Conservation (phyloP, 2,888 invertebrate species). For the Cheilosia vernalis region DNA sequence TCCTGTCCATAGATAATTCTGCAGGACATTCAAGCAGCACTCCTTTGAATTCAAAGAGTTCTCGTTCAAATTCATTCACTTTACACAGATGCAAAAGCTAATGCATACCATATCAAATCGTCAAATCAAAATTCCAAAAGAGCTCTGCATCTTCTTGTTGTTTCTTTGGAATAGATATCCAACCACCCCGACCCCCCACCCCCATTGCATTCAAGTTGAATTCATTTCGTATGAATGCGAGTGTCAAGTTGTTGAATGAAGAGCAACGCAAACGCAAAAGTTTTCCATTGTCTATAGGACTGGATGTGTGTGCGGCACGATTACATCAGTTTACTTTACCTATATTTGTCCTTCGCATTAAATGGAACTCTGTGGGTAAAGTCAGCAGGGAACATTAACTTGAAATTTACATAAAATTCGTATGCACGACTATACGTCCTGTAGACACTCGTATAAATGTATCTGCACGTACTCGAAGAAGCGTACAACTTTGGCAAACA, state of each 20-base stretch:
- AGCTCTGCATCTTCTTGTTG: background rate
- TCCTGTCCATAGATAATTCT: background rate
- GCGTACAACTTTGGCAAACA: conserved; percentile 42
- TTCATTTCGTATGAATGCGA: conserved; percentile 55
- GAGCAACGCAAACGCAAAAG: conserved; percentile 47
- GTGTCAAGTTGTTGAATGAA: conserved; percentile 59
- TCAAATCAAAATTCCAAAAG: conserved; percentile 45
- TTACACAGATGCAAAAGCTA: conserved; percentile 25
- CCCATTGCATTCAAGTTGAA: conserved; percentile 25
- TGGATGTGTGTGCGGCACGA: conserved; percentile 23
- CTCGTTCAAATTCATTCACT: conserved; percentile 24
- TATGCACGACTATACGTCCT: background rate
- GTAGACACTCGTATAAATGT: background rate
- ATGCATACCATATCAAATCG: conserved; percentile 49
- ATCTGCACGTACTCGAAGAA: conserved; percentile 8
- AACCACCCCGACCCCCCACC: background rate
- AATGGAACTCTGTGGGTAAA: conserved; percentile 33
- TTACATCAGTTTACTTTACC: conserved; percentile 62
- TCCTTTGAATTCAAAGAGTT: conserved; percentile 29
- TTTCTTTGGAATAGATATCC: conserved; percentile 1
- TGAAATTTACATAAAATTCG: conserved; percentile 44
- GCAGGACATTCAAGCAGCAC: background rate
- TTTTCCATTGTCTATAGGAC: conserved; percentile 41
- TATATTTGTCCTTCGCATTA: conserved; percentile 42
- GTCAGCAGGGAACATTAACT: conserved; percentile 46